phyloP scores from a whole-genome alignment of 1,140 invertebrate species.

The Drosophila nigromelanica region DNA sequence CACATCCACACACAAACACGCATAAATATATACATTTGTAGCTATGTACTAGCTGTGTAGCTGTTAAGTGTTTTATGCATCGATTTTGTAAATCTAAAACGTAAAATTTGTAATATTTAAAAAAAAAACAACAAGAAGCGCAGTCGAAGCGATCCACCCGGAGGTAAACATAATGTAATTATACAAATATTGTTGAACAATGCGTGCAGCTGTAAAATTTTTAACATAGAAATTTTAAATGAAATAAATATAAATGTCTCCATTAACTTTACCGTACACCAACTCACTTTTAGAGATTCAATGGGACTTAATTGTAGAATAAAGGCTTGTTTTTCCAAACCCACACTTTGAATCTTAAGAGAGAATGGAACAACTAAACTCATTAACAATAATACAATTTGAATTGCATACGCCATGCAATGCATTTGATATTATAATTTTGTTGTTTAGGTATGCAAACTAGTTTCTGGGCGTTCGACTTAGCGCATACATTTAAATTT shows the following conservation, averaged over 20 bases:
- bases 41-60: conserved; percentile 40
- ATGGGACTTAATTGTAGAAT: too few relatives aligned
- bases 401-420: too few relatives aligned
- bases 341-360: too few relatives aligned
- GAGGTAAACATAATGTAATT: conserved; percentile 47
- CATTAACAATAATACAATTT: too few relatives aligned
- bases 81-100: conserved; percentile 70
- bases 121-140: conserved; percentile 19
- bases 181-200: conserved; percentile 75
- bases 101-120: conserved; percentile 59
- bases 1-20: conserved; percentile 23
- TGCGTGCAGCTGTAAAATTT: conserved; percentile 80
- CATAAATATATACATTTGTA: conserved; percentile 38
- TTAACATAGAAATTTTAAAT: conserved; percentile 78
- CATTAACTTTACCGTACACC: background rate
- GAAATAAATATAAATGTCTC: conserved; percentile 79
- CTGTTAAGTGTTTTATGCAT: conserved; percentile 75
- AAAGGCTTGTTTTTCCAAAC: too few relatives aligned
- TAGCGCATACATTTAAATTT: too few relatives aligned
- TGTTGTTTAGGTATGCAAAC: too few relatives aligned
- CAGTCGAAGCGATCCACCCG: conserved; percentile 35
- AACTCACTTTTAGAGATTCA: too few relatives aligned
- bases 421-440: too few relatives aligned
- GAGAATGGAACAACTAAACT: too few relatives aligned
- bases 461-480: too few relatives aligned